These are phyloP conservation scores for Otocyon megalotis DNA, from an alignment of 2,113 vertebrate genomes.

Conservation along the genomic window DNA sequence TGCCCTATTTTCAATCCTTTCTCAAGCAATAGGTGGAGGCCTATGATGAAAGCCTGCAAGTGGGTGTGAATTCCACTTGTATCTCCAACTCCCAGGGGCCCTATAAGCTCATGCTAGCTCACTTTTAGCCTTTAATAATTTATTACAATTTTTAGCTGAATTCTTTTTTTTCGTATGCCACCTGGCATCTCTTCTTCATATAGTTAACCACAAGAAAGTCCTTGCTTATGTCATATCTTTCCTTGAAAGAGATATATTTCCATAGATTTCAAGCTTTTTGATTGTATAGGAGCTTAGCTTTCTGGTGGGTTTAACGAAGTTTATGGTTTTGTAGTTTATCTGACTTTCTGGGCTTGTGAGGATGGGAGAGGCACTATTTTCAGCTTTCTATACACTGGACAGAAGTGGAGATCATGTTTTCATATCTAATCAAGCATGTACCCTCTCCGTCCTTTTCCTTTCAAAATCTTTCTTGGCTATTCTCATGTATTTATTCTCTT, in stretches of 20 bases:
- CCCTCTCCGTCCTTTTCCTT: background rate
- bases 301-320: background rate
- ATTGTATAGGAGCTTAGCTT: background rate
- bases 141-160: background rate
- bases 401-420: background rate
- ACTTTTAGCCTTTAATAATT: background rate
- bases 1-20: background rate
- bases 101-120: background rate
- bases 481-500: background rate
- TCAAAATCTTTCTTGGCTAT: slow-evolving; percentile 4
- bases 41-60: background rate
- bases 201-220: background rate
- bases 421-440: background rate
- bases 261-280: background rate
- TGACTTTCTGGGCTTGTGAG: background rate
- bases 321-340: background rate
- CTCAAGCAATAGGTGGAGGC: background rate
- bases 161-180: background rate
- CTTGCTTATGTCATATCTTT: background rate
- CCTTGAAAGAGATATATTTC: background rate
- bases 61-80: background rate
- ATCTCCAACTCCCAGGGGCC: background rate
- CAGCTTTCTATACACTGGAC: background rate
- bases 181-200: background rate
- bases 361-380: background rate